Evolutionary conservation across 23 tunicate genomes (phyloP).

Genomic region (Corella eumyota): DNA sequence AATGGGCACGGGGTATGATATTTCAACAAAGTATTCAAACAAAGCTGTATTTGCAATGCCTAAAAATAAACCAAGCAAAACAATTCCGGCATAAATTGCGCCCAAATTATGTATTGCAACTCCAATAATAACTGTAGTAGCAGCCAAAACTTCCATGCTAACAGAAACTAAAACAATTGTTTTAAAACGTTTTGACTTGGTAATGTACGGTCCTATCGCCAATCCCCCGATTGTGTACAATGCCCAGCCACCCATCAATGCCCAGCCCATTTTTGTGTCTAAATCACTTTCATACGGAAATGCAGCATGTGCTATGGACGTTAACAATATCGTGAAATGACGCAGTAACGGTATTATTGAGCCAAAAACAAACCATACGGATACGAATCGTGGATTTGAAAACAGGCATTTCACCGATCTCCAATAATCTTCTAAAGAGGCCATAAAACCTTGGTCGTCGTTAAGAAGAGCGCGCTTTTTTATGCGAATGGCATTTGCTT

Average conservation of each 20-base stretch:
- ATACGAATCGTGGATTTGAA: conserved; percentile 25
- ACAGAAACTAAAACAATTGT: conserved; percentile 18
- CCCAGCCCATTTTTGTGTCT: conserved; percentile 24
- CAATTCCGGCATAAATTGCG: conserved; percentile 31
- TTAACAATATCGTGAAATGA: conserved; percentile 37
- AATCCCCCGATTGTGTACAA: conserved; percentile 60
- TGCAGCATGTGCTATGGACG: conserved; percentile 20
- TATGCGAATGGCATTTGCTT: conserved; percentile 16
- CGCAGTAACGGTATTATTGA: conserved; percentile 38
- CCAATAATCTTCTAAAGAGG: conserved; percentile 15
- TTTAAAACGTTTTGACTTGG: conserved; percentile 20
- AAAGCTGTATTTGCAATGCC: conserved; percentile 47
- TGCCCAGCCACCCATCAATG: conserved; percentile 50
- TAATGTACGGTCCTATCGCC: conserved; percentile 34
- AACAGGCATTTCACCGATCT: conserved; percentile 27
- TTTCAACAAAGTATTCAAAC: conserved; percentile 34
- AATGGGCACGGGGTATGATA: conserved; percentile 39
- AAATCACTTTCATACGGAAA: conserved; percentile 5
- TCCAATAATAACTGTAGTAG: conserved; percentile 21
- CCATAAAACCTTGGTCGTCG: conserved; percentile 15
- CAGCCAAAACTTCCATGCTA: conserved; percentile 11
- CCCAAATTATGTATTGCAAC: neutral
- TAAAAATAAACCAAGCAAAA: conserved; percentile 28
- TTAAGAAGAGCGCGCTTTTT: conserved; percentile 2
- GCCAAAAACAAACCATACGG: conserved; percentile 44